A percentile compares a stretch with the other conserved stretches of the same genome.
Conservation (phyloP, 2,797 vertebrate genomes). For the Champsocephalus esox region DNA sequence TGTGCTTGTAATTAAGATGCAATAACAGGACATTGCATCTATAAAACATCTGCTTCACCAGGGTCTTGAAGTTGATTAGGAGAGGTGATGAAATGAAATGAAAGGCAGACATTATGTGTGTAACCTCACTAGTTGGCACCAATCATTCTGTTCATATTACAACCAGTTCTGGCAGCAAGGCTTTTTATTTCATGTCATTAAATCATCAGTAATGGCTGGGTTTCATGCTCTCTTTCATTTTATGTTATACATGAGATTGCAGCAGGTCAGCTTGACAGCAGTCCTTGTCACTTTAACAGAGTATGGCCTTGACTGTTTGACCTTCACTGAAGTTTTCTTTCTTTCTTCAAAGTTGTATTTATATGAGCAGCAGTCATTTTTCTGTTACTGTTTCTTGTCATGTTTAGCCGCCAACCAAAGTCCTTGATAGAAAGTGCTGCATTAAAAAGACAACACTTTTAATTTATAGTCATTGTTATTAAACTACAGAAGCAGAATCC, state of each 20-base stretch:
- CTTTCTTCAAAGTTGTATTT: too few species aligned
- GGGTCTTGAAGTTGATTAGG: conserved; percentile 16
- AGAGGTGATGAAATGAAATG: conserved; percentile 15
- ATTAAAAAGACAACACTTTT: too few species aligned
- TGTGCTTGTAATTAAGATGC: conserved; percentile 40
- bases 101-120: neutral
- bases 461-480: too few species aligned
- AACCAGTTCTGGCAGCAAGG: neutral
- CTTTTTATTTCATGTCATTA: conserved; percentile 11
- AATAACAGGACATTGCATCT: conserved; percentile 19
- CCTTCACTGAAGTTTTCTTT: neutral
- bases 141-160: conserved; percentile 26
- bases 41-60: conserved; percentile 47
- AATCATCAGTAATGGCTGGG: conserved; percentile 2
- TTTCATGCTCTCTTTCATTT: conserved; percentile 25
- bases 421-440: too few species aligned
- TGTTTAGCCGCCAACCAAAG: too few species aligned
- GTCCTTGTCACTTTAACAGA: conserved; percentile 14
- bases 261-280: conserved; percentile 18
- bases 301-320: conserved; percentile 16
- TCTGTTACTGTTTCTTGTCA: too few species aligned
- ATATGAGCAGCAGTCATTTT: too few species aligned
- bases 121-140: neutral
- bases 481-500: too few species aligned
- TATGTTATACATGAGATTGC: neutral